phyloP scores from a whole-genome alignment of 2,888 invertebrate species.

The Tricholauxania praeusta region DNA sequence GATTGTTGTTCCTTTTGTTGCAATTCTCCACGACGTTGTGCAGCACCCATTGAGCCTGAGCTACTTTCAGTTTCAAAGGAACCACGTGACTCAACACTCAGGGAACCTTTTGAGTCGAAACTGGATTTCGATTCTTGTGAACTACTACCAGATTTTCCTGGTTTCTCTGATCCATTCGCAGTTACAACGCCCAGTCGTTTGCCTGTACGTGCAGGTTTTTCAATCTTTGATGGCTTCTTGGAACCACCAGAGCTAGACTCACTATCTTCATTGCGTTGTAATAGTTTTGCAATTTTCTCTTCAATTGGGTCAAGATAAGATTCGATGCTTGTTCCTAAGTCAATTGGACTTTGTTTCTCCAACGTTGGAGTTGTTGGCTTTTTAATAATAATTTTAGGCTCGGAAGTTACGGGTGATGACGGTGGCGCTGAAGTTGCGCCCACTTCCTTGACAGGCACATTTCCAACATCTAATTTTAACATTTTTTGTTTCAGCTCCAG shows the following conservation, averaged over 20 bases:
- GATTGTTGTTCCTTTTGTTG: slow-evolving; percentile 77
- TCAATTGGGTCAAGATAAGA: slow-evolving; percentile 67
- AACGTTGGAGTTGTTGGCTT: slow-evolving; percentile 72
- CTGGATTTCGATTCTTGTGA: slow-evolving; percentile 73
- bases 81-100: slow-evolving; percentile 78
- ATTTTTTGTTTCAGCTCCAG: slow-evolving; percentile 74
- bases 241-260: slow-evolving; percentile 73
- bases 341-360: slow-evolving; percentile 75
- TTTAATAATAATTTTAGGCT: slow-evolving; percentile 55
- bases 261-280: slow-evolving; percentile 72
- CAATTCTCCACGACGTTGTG: slow-evolving; percentile 74
- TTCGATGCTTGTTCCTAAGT: slow-evolving; percentile 72
- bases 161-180: slow-evolving; percentile 68
- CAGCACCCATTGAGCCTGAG: slow-evolving; percentile 80
- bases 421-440: slow-evolving; percentile 69
- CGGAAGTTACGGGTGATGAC: slow-evolving; percentile 55
- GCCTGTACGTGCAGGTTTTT: slow-evolving; percentile 62
- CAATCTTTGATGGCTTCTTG: slow-evolving; percentile 70
- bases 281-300: slow-evolving; percentile 68
- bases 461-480: slow-evolving; percentile 71
- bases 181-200: slow-evolving; percentile 67
- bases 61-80: slow-evolving; percentile 82
- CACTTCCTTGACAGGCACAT: slow-evolving; percentile 65
- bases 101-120: slow-evolving; percentile 74
- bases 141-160: slow-evolving; percentile 64